Evolutionary conservation across 2,113 vertebrate genomes (phyloP).

Genomic region (Parotia lawesii): DNA sequence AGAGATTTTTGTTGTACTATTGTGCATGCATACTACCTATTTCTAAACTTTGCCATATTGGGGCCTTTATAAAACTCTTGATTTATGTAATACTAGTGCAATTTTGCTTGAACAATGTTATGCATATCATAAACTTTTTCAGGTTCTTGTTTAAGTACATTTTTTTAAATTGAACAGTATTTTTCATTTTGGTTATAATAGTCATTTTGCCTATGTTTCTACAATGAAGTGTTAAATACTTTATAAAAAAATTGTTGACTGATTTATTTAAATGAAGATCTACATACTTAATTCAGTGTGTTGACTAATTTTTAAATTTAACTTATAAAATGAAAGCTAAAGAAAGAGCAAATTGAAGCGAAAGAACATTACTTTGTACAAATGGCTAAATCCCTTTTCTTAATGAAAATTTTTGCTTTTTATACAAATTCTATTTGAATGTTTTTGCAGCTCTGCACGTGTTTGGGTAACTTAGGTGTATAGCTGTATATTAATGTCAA

Average conservation of each 20-base stretch:
- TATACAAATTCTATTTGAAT: background rate
- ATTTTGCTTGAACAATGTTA: conserved; percentile 81
- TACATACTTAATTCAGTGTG: conserved; percentile 72
- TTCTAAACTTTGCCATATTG: conserved; percentile 84
- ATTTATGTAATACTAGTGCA: conserved; percentile 82
- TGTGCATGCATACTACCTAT: conserved; percentile 87
- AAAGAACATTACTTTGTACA: background rate
- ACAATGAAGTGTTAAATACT: conserved; percentile 81
- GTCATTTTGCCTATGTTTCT: conserved; percentile 81
- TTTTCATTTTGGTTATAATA: conserved; percentile 80
- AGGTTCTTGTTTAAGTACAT: conserved; percentile 80
- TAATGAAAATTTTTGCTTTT: conserved; percentile 29
- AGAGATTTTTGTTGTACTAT: conserved; percentile 81
- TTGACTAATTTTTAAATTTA: conserved; percentile 69
- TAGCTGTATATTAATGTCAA: conserved; percentile 41
- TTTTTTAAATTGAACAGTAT: conserved; percentile 80
- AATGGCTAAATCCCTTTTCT: conserved; percentile 25
- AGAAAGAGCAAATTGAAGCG: background rate
- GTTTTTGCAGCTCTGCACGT: conserved; percentile 18
- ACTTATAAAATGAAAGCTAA: background rate
- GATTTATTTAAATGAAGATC: conserved; percentile 79
- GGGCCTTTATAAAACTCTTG: conserved; percentile 82
- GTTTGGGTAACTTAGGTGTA: conserved; percentile 16
- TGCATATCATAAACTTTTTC: conserved; percentile 79
- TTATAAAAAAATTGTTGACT: conserved; percentile 78